phyloP scores from a whole-genome alignment of 2,888 invertebrate species.

The Aphrophora alni region DNA sequence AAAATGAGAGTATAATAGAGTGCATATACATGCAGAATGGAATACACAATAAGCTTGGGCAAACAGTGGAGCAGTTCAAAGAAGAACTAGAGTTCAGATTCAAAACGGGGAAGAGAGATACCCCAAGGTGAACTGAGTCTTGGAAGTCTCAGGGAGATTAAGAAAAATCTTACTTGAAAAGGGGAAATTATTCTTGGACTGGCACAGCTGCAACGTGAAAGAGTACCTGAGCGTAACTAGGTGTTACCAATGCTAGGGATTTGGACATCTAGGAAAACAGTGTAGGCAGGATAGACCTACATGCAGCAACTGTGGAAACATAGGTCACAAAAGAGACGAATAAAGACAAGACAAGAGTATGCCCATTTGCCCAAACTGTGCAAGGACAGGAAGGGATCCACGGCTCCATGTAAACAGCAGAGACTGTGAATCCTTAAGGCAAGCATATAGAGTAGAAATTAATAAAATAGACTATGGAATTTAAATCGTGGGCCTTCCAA shows the following conservation, averaged over 20 bases:
- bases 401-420: no score
- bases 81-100: background rate
- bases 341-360: no score
- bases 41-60: background rate
- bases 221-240: background rate
- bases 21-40: background rate
- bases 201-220: background rate
- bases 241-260: background rate
- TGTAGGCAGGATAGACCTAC: no score
- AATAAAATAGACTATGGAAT: no score
- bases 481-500: no score
- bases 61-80: background rate
- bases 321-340: no score
- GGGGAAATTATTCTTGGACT: background rate
- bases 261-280: no score
- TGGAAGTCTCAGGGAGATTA: background rate
- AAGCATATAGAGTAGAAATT: no score
- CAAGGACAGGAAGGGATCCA: no score
- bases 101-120: background rate
- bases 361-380: no score
- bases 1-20: background rate
- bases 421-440: no score
- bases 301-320: no score
- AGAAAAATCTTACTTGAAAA: background rate
- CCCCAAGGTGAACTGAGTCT: background rate